These are phyloP conservation scores for Grammomys dolichurus DNA, from an alignment of 2,113 vertebrate genomes.

Conservation along the genomic window DNA sequence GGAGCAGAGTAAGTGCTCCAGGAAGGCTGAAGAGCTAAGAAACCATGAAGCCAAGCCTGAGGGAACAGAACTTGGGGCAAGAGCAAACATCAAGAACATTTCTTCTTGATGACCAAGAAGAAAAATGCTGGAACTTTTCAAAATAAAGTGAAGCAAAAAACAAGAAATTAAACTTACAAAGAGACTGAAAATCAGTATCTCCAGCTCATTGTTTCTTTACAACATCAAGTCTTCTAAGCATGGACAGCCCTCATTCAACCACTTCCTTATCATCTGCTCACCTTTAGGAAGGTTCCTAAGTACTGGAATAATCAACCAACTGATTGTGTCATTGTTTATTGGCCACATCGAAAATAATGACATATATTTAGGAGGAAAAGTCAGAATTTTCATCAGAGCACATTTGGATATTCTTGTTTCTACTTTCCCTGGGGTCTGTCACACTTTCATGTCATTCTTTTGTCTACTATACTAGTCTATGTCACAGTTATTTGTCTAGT, in stretches of 20 bases:
- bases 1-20: not conserved
- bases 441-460: not conserved
- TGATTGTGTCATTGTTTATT: not conserved
- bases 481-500: not conserved
- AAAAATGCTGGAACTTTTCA: not conserved
- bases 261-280: not conserved
- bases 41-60: not conserved
- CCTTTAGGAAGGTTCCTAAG: not conserved
- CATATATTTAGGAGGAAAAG: not conserved
- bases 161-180: not conserved
- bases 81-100: not conserved
- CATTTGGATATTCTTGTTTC: not conserved
- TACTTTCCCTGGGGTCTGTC: not conserved
- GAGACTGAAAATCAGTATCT: not conserved
- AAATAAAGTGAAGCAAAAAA: not conserved
- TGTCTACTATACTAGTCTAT: not conserved
- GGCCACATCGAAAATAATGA: conserved; percentile 19
- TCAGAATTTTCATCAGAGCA: not conserved
- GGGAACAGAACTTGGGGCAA: not conserved
- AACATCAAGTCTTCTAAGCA: not conserved
- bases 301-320: not conserved
- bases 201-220: not conserved
- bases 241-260: rapidly evolving
- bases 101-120: not conserved
- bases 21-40: not conserved